Evolutionary conservation across 2,888 invertebrate species (phyloP).

Genomic region (Thera obeliscata): DNA sequence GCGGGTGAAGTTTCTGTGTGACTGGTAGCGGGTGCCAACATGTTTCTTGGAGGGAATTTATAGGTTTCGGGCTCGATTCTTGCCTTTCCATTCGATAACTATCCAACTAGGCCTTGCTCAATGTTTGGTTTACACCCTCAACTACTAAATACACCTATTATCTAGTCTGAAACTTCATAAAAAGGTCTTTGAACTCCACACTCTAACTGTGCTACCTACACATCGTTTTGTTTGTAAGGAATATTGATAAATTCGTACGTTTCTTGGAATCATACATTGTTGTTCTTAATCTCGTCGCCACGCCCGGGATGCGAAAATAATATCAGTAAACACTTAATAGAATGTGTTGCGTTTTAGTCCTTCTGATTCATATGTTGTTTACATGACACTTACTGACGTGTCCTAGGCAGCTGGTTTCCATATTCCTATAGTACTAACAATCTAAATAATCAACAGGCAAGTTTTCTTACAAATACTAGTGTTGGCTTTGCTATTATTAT

Average conservation of each 20-base stretch:
- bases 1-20: constrained; percentile 17
- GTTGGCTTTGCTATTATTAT: too few relatives aligned
- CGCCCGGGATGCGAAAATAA: neutral
- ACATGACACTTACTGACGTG: constrained; percentile 12
- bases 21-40: constrained; percentile 61
- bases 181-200: constrained; percentile 31
- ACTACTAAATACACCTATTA: constrained; percentile 7
- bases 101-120: constrained; percentile 14
- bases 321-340: constrained; percentile 2
- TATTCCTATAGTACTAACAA: neutral
- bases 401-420: constrained; percentile 5
- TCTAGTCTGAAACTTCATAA: constrained; percentile 21
- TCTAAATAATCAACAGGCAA: neutral
- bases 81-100: constrained; percentile 41
- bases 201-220: constrained; percentile 35
- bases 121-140: constrained; percentile 16
- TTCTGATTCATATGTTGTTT: constrained; percentile 28
- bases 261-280: constrained; percentile 26
- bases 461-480: too few relatives aligned
- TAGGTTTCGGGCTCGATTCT: constrained; percentile 36
- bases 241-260: constrained; percentile 41
- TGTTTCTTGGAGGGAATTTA: constrained; percentile 51
- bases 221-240: constrained; percentile 51
- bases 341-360: constrained; percentile 2
- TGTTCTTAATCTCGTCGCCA: neutral